phyloP scores from a whole-genome alignment of 1,140 invertebrate species.

The Samia ricini region DNA sequence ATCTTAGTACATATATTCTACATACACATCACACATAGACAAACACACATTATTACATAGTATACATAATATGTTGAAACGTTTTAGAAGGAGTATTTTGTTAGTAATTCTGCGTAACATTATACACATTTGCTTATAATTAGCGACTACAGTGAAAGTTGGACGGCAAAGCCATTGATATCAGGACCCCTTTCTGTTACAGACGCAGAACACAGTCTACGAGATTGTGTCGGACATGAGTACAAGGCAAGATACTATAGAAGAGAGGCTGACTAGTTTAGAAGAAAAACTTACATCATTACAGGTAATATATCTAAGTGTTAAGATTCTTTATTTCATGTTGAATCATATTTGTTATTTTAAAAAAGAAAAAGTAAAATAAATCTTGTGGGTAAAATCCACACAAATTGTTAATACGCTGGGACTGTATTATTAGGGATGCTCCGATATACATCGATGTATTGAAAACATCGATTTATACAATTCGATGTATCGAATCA shows the following conservation, averaged over 20 bases:
- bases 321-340: neutral
- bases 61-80: neutral
- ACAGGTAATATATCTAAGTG: slow-evolving; percentile 75
- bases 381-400: too few species aligned
- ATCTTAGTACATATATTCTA: too few species aligned
- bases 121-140: slow-evolving; percentile 34
- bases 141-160: slow-evolving; percentile 50
- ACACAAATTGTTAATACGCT: slow-evolving; percentile 3
- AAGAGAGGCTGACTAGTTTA: slow-evolving; percentile 90
- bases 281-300: slow-evolving; percentile 91
- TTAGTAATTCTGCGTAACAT: slow-evolving; percentile 32
- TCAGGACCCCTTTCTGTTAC: slow-evolving; percentile 79
- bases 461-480: too few species aligned
- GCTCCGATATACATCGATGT: too few species aligned
- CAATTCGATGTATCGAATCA: too few species aligned
- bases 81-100: neutral
- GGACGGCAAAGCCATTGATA: slow-evolving; percentile 77
- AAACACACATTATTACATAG: neutral
- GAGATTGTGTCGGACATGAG: slow-evolving; percentile 98
- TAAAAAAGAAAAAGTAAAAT: too few species aligned
- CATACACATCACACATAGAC: slow-evolving; percentile 4
- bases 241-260: slow-evolving; percentile 91
- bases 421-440: too few species aligned
- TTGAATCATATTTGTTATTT: too few species aligned
- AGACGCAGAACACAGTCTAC: slow-evolving; percentile 98